phyloP scores from a whole-genome alignment of 37 sponge, comb jelly and placozoan genomes.

The Haliclona indistincta region DNA sequence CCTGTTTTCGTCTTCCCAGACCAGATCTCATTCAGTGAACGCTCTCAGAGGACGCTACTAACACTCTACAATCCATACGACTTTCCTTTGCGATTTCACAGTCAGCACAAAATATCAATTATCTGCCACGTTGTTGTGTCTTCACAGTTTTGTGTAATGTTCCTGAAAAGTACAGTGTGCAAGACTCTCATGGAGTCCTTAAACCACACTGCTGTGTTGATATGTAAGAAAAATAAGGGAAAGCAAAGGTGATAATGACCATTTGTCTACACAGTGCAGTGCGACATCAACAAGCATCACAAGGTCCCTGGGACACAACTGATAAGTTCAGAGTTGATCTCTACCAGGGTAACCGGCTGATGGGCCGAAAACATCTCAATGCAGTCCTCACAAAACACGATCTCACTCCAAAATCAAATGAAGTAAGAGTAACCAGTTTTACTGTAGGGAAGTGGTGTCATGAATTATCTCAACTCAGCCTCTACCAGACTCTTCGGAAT shows the following conservation, averaged over 20 bases:
- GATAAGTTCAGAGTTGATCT: conserved; percentile 69
- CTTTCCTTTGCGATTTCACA: conserved; percentile 63
- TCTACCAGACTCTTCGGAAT: neutral
- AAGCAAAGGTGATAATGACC: neutral
- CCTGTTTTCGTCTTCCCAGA: conserved; percentile 88
- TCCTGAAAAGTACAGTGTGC: conserved; percentile 56
- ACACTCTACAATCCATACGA: conserved; percentile 93
- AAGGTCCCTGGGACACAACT: conserved; percentile 30
- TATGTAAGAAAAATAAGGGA: conserved; percentile 52
- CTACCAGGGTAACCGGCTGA: conserved; percentile 21
- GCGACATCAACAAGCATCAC: too few relatives aligned
- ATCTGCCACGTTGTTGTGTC: neutral
- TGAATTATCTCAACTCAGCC: neutral
- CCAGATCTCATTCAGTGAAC: conserved; percentile 37
- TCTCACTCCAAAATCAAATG: neutral
- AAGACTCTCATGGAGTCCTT: conserved; percentile 57
- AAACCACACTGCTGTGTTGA: conserved; percentile 72
- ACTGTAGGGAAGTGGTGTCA: neutral
- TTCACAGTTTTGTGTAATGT: conserved; percentile 62
- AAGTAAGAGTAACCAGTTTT: conserved; percentile 10
- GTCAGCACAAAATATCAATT: conserved; percentile 20
- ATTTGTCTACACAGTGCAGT: neutral
- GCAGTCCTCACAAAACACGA: conserved; percentile 14
- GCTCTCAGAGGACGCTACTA: conserved; percentile 67
- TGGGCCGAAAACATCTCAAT: conserved; percentile 53